These are phyloP conservation scores for Symphodus melops DNA, from an alignment of 2,113 vertebrate genomes.

Conservation along the genomic window DNA sequence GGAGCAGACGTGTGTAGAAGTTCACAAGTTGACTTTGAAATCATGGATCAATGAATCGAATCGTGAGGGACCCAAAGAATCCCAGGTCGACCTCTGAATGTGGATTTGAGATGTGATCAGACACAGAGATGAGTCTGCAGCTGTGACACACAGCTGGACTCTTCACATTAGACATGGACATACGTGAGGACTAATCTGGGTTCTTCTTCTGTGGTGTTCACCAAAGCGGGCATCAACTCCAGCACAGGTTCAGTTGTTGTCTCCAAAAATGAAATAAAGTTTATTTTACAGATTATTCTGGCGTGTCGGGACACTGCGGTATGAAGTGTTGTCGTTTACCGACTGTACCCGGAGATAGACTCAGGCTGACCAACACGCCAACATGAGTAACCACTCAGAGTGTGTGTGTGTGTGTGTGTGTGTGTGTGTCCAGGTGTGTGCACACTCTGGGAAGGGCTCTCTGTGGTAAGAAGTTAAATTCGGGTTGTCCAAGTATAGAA, in stretches of 20 bases:
- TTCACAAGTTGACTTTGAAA: no score
- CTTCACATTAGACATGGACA: background rate
- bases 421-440: background rate
- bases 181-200: background rate
- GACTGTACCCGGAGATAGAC: constrained; percentile 42
- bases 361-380: constrained; percentile 11
- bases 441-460: background rate
- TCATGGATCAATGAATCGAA: no score
- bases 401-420: background rate
- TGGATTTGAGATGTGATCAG: background rate
- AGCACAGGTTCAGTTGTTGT: background rate
- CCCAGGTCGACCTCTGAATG: no score
- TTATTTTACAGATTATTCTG: background rate
- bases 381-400: constrained; percentile 10
- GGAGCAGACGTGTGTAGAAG: no score
- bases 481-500: constrained; percentile 36
- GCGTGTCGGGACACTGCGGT: background rate
- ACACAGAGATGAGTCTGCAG: background rate
- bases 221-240: background rate
- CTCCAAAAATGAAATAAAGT: no score
- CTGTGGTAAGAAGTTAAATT: constrained; percentile 31
- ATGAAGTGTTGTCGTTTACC: constrained; percentile 24
- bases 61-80: no score
- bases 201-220: no score
- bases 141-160: background rate